phyloP scores from a whole-genome alignment of 2,113 vertebrate species.

The Microcebus murinus region DNA sequence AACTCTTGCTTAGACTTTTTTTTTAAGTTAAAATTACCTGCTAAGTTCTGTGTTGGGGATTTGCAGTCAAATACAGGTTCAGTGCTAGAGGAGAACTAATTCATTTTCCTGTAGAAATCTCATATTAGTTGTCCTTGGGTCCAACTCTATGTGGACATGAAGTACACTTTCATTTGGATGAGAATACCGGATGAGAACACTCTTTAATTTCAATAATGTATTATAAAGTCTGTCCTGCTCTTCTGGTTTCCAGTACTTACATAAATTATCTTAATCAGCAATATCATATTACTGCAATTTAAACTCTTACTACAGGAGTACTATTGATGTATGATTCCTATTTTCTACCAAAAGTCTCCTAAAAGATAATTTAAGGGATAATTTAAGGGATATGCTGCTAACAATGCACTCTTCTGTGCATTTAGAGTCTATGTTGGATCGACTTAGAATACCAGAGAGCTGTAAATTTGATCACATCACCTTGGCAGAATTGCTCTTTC shows the following conservation, averaged over 20 bases:
- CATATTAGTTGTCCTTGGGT: background rate
- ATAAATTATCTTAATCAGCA: constrained; percentile 25
- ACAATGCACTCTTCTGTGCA: background rate
- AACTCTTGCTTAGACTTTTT: background rate
- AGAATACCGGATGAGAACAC: background rate
- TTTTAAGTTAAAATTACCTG: background rate
- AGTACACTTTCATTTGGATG: background rate
- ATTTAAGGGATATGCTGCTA: background rate
- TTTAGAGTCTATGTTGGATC: background rate
- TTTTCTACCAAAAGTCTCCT: background rate
- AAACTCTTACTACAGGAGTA: background rate
- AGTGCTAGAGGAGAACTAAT: background rate
- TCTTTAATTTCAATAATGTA: constrained; percentile 31
- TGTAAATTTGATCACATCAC: background rate
- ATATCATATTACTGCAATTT: background rate
- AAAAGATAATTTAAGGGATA: constrained; percentile 4
- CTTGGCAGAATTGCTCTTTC: background rate
- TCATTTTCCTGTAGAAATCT: background rate
- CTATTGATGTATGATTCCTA: background rate
- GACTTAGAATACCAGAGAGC: background rate
- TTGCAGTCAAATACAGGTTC: background rate
- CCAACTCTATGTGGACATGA: background rate
- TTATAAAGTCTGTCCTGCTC: background rate
- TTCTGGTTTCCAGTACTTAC: background rate
- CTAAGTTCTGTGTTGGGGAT: background rate